Conservation (phyloP, 1,140 invertebrate species). For the Muscidifurax raptorellus region DNA sequence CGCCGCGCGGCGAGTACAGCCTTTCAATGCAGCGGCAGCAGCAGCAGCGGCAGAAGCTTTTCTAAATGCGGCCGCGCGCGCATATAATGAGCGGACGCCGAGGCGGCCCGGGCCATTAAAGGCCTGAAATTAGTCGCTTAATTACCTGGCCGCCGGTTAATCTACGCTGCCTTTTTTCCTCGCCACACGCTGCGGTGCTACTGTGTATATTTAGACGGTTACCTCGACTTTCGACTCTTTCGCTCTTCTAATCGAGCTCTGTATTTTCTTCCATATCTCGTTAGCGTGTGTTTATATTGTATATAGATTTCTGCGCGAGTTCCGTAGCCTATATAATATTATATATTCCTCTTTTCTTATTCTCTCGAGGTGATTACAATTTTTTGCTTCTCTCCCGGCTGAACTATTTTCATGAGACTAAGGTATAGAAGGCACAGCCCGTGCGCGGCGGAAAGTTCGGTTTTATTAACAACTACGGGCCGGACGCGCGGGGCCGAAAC, state of each 20-base stretch:
- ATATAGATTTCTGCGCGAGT: neutral
- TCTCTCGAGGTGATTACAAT: neutral
- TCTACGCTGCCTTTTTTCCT: neutral
- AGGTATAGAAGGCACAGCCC: neutral
- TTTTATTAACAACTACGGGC: neutral
- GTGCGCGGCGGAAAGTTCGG: neutral
- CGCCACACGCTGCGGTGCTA: too few relatives aligned
- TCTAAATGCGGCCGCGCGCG: slow-evolving; percentile 1
- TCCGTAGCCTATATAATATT: neutral
- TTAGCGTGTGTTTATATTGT: too few relatives aligned
- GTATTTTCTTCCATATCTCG: too few relatives aligned
- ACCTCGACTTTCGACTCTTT: too few relatives aligned
- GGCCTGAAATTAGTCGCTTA: slow-evolving; percentile 32
- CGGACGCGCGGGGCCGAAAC: neutral
- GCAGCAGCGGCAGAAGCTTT: neutral
- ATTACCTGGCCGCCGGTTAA: slow-evolving; percentile 26
- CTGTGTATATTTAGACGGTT: too few relatives aligned
- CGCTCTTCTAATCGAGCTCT: too few relatives aligned
- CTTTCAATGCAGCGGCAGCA: neutral
- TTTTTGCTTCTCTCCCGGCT: neutral
- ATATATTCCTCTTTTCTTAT: too few relatives aligned
- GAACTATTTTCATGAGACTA: neutral
- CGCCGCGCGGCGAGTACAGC: neutral
- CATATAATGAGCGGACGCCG: neutral
- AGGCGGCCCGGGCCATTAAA: slow-evolving; percentile 1